phyloP scores from a whole-genome alignment of 2,888 invertebrate genomes.

The Spatulosminthurus flaviceps region DNA sequence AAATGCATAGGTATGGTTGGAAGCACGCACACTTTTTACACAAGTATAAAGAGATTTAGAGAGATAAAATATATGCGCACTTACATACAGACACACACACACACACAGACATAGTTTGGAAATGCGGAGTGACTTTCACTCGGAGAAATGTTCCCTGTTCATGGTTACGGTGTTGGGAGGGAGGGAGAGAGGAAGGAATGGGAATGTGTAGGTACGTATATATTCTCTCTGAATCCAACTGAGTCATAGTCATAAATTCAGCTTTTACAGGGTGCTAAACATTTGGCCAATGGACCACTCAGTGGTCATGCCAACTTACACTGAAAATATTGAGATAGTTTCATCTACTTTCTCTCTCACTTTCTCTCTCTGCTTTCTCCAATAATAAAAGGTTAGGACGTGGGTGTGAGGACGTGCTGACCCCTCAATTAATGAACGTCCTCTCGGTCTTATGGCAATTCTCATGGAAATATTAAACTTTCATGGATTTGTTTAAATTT shows the following conservation, averaged over 20 bases:
- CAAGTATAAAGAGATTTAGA: too few species aligned
- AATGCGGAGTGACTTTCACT: background rate
- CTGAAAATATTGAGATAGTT: background rate
- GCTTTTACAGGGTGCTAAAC: constrained; percentile 45
- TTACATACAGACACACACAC: too few species aligned
- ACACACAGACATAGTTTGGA: background rate
- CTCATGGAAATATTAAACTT: too few species aligned
- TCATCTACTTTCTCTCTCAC: background rate
- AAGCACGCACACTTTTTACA: too few species aligned
- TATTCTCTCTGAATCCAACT: background rate
- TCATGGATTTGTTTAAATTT: too few species aligned
- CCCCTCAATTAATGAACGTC: too few species aligned
- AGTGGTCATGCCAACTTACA: constrained; percentile 18
- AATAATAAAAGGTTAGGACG: background rate
- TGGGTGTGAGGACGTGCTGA: too few species aligned
- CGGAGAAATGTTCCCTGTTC: background rate
- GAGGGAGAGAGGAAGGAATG: background rate
- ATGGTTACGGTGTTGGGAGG: background rate
- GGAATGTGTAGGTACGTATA: background rate
- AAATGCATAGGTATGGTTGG: too few species aligned
- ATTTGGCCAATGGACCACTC: constrained; percentile 35
- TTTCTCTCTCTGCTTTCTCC: background rate
- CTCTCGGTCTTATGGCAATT: too few species aligned
- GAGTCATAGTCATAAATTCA: constrained; percentile 33
- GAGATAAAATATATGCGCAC: too few species aligned